Base-by-base conservation (phyloP, 2,113 vertebrate genomes). In the Dascyllus trimaculatus region DNA sequence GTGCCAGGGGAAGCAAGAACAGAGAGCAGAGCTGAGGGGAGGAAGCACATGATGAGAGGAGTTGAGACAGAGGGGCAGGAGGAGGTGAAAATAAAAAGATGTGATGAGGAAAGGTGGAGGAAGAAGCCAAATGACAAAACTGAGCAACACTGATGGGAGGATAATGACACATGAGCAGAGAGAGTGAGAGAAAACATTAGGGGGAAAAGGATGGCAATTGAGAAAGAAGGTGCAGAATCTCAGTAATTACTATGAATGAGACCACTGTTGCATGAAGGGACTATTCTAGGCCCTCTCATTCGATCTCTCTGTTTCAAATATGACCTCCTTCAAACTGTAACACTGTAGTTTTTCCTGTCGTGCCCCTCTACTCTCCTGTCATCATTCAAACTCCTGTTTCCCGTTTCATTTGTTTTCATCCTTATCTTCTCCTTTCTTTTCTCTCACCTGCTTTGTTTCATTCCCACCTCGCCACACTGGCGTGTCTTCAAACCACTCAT, bases 191-290 rank as follows among this genome's bases (percentile, higher is more conserved):
- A 46, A 72, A 59, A 61, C 11, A 26, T n/a, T 35, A 61, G 19
- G 4, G 17, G 61, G 21, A 29, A 52, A 49, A 11, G 67, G 54
- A 63, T 13, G 32, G 66, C 21, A 52, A 62, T 43, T 53, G 48
- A 73, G 57, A 75, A 52, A 66, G 53, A 63, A 38, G 46, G 21
- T n/a, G 60, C 58, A 19, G 71, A 61, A 71, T 69, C 56, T 38
- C 71, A 74, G 74, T 85, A 82, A 91, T 89, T 84, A 89, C 67
- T 52, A 51, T 25, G 72, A 87, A 76, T 71, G 58, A 81, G 71
- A 73, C 9, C 56, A 80, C 21, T 68, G 71, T 78, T 84, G 81
- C 83, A 83, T 86, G 71, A 53, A 70, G 68, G 3, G 59, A 58
- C 74, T 80, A 75, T 88, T 86, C 74, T 15, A 51, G 57, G 38